These are phyloP conservation scores for Acrocephalus scirpaceus DNA, from an alignment of 2,797 vertebrate species.

Conservation along the genomic window DNA sequence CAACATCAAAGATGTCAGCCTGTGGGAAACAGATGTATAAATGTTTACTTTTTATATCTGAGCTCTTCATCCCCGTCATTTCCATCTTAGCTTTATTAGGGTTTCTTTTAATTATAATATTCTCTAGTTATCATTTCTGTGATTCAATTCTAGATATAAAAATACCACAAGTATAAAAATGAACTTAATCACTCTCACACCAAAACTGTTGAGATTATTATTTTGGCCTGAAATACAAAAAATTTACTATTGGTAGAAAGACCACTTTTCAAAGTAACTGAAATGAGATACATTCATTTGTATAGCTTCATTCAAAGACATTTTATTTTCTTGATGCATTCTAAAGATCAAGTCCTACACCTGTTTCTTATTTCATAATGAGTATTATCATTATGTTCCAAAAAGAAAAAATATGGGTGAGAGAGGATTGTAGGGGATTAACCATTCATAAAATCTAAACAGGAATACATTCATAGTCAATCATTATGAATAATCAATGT, in stretches of 20 bases:
- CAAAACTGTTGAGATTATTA: not conserved
- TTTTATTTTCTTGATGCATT: not conserved
- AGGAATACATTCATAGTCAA: not conserved
- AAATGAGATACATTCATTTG: not conserved
- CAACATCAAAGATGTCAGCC: not conserved
- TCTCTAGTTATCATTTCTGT: not conserved
- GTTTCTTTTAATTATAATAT: not conserved
- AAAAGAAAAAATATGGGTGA: not conserved
- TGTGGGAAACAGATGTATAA: not conserved
- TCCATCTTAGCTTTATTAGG: not conserved
- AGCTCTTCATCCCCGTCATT: not conserved
- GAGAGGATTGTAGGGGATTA: not conserved
- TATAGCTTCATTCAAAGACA: not conserved
- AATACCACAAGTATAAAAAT: not conserved
- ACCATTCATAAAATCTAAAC: slow-evolving; percentile 13
- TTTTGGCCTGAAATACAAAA: not conserved
- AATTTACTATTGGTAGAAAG: not conserved
- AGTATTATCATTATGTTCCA: not conserved
- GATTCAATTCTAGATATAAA: not conserved
- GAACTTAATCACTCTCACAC: not conserved
- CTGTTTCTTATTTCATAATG: not conserved
- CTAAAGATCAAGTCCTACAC: not conserved
- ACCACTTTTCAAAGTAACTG: not conserved
- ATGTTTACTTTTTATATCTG: not conserved
- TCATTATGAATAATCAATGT: not conserved